phyloP scores from a whole-genome alignment of 2,888 invertebrate species.

The Heliothis peltigera region DNA sequence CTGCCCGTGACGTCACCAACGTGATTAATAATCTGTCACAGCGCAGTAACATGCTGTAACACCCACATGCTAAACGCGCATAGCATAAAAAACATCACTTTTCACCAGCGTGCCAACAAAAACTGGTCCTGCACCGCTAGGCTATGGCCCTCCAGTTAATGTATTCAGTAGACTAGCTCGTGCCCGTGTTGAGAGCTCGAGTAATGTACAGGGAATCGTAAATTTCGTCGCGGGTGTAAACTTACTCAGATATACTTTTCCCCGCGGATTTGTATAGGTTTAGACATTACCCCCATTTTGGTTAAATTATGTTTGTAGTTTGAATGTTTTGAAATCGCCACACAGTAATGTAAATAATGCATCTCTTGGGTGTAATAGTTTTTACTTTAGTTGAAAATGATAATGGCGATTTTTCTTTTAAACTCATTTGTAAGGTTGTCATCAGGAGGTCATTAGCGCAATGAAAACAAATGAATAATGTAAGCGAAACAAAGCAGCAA shows the following conservation, averaged over 20 bases:
- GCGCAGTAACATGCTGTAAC: slow-evolving; percentile 30
- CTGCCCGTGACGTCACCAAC: slow-evolving; percentile 48
- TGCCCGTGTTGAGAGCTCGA: slow-evolving; percentile 34
- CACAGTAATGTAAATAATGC: not conserved
- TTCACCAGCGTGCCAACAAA: slow-evolving; percentile 21
- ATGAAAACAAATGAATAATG: slow-evolving; percentile 54
- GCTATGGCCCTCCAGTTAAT: slow-evolving; percentile 26
- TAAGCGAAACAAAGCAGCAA: slow-evolving; percentile 36
- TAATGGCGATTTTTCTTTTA: slow-evolving; percentile 10
- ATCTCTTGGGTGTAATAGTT: not conserved
- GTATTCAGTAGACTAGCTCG: slow-evolving; percentile 24
- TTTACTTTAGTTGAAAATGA: not conserved
- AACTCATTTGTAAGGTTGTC: slow-evolving; percentile 40
- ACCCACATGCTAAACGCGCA: slow-evolving; percentile 25
- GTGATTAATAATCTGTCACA: slow-evolving; percentile 56
- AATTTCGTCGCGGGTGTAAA: slow-evolving; percentile 41
- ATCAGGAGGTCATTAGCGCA: slow-evolving; percentile 50
- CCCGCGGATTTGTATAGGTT: slow-evolving; percentile 18
- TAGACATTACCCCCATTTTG: slow-evolving; percentile 6
- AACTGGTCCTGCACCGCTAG: slow-evolving; percentile 1
- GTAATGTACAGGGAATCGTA: slow-evolving; percentile 45
- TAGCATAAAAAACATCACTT: not conserved
- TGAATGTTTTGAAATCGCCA: not conserved
- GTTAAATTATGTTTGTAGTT: slow-evolving; percentile 3
- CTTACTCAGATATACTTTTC: slow-evolving; percentile 38